These are phyloP conservation scores for Egretta garzetta DNA, from an alignment of 2,113 vertebrate species.

Conservation along the genomic window DNA sequence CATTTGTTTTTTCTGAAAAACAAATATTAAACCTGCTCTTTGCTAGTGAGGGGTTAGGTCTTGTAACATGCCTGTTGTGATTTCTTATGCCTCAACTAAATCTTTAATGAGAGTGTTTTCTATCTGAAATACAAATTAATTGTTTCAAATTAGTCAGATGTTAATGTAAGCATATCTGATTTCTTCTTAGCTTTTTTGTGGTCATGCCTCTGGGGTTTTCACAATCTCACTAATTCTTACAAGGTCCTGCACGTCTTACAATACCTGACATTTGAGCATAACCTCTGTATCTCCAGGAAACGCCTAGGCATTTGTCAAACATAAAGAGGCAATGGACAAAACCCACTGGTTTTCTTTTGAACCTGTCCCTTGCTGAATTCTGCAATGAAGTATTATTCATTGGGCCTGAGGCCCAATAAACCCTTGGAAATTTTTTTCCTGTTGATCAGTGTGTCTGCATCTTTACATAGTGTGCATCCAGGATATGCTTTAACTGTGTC, in stretches of 20 bases:
- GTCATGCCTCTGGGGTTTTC: neutral
- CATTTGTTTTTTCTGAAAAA: neutral
- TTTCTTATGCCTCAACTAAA: neutral
- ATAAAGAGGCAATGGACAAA: neutral
- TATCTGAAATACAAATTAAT: slow-evolving; percentile 12
- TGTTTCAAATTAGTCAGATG: neutral
- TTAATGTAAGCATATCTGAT: neutral
- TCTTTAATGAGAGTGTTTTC: neutral
- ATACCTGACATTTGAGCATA: neutral
- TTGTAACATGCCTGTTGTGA: neutral
- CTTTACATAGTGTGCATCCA: neutral
- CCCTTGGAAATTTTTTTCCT: neutral
- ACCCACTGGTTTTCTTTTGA: neutral
- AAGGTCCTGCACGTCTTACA: neutral
- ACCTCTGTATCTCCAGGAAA: neutral
- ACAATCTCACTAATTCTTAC: neutral
- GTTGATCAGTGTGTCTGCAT: neutral
- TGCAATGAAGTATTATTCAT: neutral
- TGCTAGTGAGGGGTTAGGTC: neutral
- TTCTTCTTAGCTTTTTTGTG: neutral
- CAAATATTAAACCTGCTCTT: neutral
- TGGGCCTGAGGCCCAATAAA: neutral
- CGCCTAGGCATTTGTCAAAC: neutral
- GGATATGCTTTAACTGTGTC: rapidly evolving
- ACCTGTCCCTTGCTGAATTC: neutral